These are phyloP conservation scores for Hypotaenidia okinawae DNA, from an alignment of 2,797 vertebrate species.

Conservation along the genomic window DNA sequence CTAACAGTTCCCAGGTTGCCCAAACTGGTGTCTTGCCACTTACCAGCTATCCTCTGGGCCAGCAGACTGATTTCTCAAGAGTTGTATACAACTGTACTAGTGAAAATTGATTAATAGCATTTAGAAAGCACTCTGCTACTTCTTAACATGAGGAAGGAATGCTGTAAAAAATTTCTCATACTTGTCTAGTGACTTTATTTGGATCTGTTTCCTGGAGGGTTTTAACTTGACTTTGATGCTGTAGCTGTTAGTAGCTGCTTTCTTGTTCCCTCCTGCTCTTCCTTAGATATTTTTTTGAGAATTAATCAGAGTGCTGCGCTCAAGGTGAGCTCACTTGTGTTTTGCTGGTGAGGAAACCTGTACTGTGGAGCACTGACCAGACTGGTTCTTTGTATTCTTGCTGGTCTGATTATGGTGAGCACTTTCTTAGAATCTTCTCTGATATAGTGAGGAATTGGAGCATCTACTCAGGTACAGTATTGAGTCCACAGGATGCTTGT, in stretches of 20 bases:
- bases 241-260: neutral
- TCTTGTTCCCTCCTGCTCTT: neutral
- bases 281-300: neutral
- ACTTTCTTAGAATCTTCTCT: neutral
- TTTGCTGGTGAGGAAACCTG: neutral
- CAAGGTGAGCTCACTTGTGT: neutral
- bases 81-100: neutral
- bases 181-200: neutral
- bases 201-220: neutral
- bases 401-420: neutral
- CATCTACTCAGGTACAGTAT: neutral
- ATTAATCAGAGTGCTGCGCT: neutral
- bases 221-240: neutral
- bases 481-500: neutral
- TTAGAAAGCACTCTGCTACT: neutral
- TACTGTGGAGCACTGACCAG: rapidly evolving
- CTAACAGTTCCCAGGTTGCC: neutral
- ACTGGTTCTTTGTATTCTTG: neutral
- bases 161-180: neutral
- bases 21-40: neutral
- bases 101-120: neutral
- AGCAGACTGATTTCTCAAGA: neutral
- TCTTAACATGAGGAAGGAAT: neutral
- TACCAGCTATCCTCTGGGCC: neutral
- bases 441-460: neutral